phyloP scores from a whole-genome alignment of 1,140 invertebrate species.

The Aphidius gifuensis region DNA sequence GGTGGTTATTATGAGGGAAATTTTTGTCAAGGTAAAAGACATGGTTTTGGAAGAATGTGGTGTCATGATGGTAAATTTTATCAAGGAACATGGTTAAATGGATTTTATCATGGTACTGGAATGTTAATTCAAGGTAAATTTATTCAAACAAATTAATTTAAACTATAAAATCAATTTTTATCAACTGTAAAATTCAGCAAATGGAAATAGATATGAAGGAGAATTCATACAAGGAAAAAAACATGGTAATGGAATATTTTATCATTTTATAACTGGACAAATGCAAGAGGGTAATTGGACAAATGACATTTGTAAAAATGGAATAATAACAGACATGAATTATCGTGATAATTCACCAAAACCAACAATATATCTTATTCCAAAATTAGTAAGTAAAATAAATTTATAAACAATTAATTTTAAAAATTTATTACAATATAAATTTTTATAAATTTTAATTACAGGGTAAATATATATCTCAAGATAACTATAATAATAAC shows the following conservation, averaged over 20 bases:
- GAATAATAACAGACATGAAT: slow-evolving; percentile 55
- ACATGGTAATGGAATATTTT: slow-evolving; percentile 59
- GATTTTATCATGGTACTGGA: slow-evolving; percentile 48
- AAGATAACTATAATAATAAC: too few relatives aligned
- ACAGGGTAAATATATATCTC: slow-evolving; percentile 3
- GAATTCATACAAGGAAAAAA: slow-evolving; percentile 57
- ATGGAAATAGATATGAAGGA: slow-evolving; percentile 64
- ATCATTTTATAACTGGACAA: slow-evolving; percentile 61
- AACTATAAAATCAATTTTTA: slow-evolving; percentile 23
- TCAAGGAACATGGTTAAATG: slow-evolving; percentile 54
- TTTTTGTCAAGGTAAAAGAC: slow-evolving; percentile 58
- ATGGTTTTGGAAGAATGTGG: slow-evolving; percentile 67
- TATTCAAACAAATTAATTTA: slow-evolving; percentile 28
- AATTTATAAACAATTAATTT: slow-evolving; percentile 1
- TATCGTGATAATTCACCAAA: slow-evolving; percentile 54
- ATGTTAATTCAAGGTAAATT: slow-evolving; percentile 52
- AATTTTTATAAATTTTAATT: slow-evolving; percentile 13
- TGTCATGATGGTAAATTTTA: slow-evolving; percentile 57
- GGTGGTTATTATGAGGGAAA: slow-evolving; percentile 62
- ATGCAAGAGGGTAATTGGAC: slow-evolving; percentile 61
- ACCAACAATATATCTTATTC: slow-evolving; percentile 59
- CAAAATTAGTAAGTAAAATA: slow-evolving; percentile 42
- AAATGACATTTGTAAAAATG: slow-evolving; percentile 52
- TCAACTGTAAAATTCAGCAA: slow-evolving; percentile 43
- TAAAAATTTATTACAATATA: slow-evolving; percentile 7